A percentile compares a stretch with the other conserved stretches of the same genome.
Evolutionary conservation across 1,140 invertebrate genomes (phyloP).

Genomic region (Drosophila paulistorum): DNA sequence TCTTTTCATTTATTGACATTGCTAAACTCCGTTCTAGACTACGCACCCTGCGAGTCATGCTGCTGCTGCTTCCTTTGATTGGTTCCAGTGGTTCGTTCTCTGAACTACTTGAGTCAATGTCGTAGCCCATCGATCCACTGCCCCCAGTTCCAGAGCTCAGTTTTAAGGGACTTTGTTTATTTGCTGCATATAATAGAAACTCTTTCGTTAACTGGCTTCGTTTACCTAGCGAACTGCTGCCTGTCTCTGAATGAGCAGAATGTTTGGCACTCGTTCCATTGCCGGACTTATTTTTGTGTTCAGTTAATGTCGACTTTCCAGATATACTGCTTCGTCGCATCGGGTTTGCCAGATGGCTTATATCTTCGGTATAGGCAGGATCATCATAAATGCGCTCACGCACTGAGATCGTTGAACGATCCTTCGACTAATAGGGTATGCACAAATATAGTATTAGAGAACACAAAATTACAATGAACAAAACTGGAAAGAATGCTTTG

Average conservation of each 20-base stretch:
- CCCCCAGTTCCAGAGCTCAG: constrained; percentile 4
- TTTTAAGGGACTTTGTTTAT: constrained; percentile 45
- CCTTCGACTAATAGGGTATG: constrained; percentile 55
- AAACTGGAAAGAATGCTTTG: too few species aligned
- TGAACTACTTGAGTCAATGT: constrained; percentile 69
- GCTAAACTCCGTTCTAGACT: constrained; percentile 69
- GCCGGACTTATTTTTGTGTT: constrained; percentile 35
- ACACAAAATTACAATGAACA: too few species aligned
- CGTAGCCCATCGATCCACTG: constrained; percentile 31
- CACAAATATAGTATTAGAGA: too few species aligned
- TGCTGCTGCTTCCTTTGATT: constrained; percentile 35
- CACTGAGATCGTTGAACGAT: constrained; percentile 64
- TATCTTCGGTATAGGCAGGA: constrained; percentile 82
- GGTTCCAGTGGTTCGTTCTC: constrained; percentile 59
- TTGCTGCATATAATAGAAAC: constrained; percentile 59
- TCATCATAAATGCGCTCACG: constrained; percentile 81
- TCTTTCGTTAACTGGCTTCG: constrained; percentile 73
- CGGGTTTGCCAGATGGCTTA: constrained; percentile 80
- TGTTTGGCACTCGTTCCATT: background rate
- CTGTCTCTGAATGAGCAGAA: constrained; percentile 10
- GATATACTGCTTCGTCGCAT: constrained; percentile 77
- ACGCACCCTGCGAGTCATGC: constrained; percentile 57
- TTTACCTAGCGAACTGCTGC: constrained; percentile 62
- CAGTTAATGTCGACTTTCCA: constrained; percentile 45
- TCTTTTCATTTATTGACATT: constrained; percentile 32